Evolutionary conservation across 1,140 invertebrate species (phyloP).

Genomic region (Formica exsecta): DNA sequence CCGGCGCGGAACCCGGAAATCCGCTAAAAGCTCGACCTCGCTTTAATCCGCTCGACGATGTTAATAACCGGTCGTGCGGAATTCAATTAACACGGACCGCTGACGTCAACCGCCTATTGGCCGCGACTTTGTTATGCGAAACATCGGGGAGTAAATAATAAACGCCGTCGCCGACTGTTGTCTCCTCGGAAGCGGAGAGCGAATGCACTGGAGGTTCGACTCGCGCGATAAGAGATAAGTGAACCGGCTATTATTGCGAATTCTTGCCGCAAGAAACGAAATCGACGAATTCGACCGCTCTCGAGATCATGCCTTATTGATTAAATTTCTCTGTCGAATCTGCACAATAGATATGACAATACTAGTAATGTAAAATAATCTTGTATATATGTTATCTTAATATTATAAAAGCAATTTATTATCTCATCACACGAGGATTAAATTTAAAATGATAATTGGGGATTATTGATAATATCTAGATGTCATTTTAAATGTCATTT

Average conservation of each 20-base stretch:
- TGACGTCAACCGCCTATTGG: constrained; percentile 53
- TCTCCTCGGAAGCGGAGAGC: neutral
- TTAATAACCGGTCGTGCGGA: constrained; percentile 63
- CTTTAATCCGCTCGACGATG: constrained; percentile 57
- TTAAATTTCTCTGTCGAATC: neutral
- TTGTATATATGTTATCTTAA: neutral
- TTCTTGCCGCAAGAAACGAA: neutral
- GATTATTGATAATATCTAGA: neutral
- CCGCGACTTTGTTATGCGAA: constrained; percentile 16
- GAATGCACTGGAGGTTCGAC: neutral
- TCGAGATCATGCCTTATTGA: neutral
- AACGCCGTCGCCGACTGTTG: constrained; percentile 2
- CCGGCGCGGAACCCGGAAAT: constrained; percentile 57
- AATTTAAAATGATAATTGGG: constrained; percentile 15
- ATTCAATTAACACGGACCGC: constrained; percentile 59
- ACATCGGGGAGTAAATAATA: constrained; percentile 22
- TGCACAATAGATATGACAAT: neutral
- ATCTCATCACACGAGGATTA: neutral
- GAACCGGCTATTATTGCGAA: neutral
- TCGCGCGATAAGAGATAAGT: neutral
- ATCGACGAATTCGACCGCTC: neutral
- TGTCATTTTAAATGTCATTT: constrained; percentile 1
- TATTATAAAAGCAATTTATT: constrained; percentile 2
- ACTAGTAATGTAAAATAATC: neutral
- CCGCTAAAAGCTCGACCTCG: constrained; percentile 57